phyloP scores from a whole-genome alignment of 2,113 vertebrate genomes.

The Marcusenius ussheri region DNA sequence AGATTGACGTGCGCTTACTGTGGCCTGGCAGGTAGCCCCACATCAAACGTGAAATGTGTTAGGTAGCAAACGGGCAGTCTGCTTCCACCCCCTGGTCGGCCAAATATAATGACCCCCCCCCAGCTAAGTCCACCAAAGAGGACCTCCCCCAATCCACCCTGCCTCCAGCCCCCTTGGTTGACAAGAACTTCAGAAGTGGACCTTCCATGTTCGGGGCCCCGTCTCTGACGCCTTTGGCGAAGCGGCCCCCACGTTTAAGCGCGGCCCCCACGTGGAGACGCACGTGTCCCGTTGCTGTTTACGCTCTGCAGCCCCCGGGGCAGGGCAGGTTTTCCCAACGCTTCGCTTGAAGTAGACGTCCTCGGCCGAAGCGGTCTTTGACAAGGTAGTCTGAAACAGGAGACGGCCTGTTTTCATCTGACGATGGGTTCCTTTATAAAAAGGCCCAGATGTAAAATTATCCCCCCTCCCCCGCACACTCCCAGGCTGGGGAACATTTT shows the following conservation, averaged over 20 bases:
- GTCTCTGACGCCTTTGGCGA: too few species aligned
- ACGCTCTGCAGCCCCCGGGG: not conserved
- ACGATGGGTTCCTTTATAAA: not conserved
- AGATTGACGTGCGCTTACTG: not conserved
- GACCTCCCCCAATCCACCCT: not conserved
- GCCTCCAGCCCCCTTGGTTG: not conserved
- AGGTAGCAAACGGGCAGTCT: too few species aligned
- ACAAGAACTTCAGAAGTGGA: not conserved
- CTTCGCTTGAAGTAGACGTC: not conserved
- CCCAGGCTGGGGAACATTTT: not conserved
- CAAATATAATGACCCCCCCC: too few species aligned
- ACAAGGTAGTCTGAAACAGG: not conserved
- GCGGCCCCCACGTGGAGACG: not conserved
- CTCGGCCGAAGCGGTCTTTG: not conserved
- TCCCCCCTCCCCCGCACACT: not conserved
- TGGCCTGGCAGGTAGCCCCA: not conserved
- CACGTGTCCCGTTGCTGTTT: not conserved
- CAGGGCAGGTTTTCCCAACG: not conserved
- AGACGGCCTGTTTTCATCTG: not conserved
- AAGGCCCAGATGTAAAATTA: slow-evolving; percentile 5
- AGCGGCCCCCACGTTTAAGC: not conserved
- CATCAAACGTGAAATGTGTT: not conserved
- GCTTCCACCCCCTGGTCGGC: not conserved
- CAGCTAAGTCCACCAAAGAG: not conserved
- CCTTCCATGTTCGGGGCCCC: not conserved